These are phyloP conservation scores for Chauna torquata DNA, from an alignment of 2,113 vertebrate species.

Conservation along the genomic window DNA sequence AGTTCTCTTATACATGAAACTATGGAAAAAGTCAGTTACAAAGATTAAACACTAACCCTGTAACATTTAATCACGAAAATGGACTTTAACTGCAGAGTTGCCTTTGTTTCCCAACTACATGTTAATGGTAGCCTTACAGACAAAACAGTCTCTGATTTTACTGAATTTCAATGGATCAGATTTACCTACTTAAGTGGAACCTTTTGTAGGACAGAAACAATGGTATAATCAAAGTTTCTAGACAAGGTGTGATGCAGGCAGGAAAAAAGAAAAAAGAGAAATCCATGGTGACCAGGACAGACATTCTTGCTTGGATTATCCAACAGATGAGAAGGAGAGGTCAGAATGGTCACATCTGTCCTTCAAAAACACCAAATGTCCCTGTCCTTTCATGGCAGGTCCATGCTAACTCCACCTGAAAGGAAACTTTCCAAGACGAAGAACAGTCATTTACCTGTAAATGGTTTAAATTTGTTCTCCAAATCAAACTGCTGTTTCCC, in stretches of 20 bases:
- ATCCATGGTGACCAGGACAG: background rate
- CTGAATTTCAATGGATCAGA: background rate
- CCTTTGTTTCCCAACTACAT: background rate
- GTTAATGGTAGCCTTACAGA: background rate
- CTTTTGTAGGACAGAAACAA: background rate
- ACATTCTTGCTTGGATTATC: background rate
- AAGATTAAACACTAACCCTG: background rate
- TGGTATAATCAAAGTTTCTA: background rate
- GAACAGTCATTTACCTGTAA: conserved; percentile 80
- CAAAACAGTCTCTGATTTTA: background rate
- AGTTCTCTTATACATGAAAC: background rate
- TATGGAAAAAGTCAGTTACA: background rate
- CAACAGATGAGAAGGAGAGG: background rate
- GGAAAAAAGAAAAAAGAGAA: background rate
- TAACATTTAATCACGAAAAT: background rate
- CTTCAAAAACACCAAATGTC: background rate
- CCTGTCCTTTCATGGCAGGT: background rate
- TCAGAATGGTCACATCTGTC: background rate
- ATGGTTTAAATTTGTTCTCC: conserved; percentile 95
- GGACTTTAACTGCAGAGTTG: background rate
- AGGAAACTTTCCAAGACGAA: background rate
- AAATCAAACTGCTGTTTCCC: conserved; percentile 96
- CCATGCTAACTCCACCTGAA: background rate
- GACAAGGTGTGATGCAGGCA: background rate
- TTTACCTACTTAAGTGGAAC: background rate